Evolutionary conservation across 2,888 invertebrate species (phyloP).

Genomic region (Nineta flava): DNA sequence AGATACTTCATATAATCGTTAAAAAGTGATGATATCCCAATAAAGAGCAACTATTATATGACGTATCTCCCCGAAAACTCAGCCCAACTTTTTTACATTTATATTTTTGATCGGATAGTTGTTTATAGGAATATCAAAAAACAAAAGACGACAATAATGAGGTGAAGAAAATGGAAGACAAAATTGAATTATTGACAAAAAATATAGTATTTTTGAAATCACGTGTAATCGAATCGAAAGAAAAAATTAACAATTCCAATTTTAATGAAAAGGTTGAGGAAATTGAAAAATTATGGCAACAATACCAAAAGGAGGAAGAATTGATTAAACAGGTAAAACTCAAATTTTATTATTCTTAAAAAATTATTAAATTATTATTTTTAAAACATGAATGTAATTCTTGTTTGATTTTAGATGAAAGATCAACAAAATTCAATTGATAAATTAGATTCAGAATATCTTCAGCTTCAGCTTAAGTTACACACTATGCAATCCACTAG

Average conservation of each 20-base stretch:
- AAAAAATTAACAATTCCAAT: slow-evolving; percentile 48
- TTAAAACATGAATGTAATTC: not conserved
- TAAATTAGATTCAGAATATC: slow-evolving; percentile 30
- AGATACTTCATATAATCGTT: too few relatives aligned
- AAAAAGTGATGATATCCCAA: too few relatives aligned
- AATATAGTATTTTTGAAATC: slow-evolving; percentile 4
- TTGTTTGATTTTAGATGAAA: slow-evolving; percentile 24
- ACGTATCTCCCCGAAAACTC: too few relatives aligned
- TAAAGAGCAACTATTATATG: too few relatives aligned
- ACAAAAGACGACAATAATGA: not conserved
- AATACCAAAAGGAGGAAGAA: not conserved
- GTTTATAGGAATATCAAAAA: slow-evolving; percentile 3
- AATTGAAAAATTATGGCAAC: slow-evolving; percentile 22
- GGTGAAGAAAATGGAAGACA: not conserved
- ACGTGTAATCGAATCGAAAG: slow-evolving; percentile 33
- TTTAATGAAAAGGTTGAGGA: slow-evolving; percentile 43
- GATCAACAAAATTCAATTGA: slow-evolving; percentile 25
- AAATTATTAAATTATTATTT: not conserved
- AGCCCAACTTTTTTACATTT: too few relatives aligned
- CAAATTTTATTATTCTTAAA: not conserved
- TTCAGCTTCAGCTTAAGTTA: slow-evolving; percentile 51
- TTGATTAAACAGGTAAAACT: not conserved
- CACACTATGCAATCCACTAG: slow-evolving; percentile 30
- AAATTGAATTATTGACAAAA: not conserved
- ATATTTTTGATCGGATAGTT: too few relatives aligned